A percentile compares a stretch with the other conserved stretches of the same genome.
These are phyloP conservation scores for Drosophila setifemur DNA, from an alignment of 1,140 invertebrate species.

Conservation along the genomic window DNA sequence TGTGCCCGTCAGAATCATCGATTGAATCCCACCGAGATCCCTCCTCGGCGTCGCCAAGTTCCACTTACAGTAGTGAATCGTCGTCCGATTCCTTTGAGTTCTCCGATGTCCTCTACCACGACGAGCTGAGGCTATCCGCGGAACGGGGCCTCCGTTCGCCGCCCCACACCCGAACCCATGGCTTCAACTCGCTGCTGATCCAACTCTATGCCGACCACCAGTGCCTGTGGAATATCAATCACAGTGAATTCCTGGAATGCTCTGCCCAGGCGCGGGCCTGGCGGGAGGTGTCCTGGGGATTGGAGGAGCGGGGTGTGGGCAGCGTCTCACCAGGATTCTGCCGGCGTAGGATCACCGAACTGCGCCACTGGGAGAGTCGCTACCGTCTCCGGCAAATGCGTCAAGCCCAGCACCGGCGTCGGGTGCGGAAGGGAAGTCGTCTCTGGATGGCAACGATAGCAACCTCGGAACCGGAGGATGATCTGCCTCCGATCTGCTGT, in stretches of 20 bases:
- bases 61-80: neutral
- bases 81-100: neutral
- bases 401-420: neutral
- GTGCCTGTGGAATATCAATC: neutral
- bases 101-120: neutral
- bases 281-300: neutral
- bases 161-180: neutral
- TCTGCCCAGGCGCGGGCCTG: neutral
- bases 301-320: neutral
- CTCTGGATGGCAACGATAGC: neutral
- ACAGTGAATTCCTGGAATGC: neutral
- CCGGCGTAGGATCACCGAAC: neutral
- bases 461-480: neutral
- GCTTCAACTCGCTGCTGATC: neutral
- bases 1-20: neutral
- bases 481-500: neutral
- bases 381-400: neutral
- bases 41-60: neutral
- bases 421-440: neutral
- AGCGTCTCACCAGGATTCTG: neutral
- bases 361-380: neutral
- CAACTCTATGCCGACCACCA: neutral
- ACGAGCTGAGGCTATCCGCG: neutral
- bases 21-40: no score
- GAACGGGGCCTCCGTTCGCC: neutral